Conservation (phyloP, 2,797 vertebrate species). For the Clarias pachynema region DNA sequence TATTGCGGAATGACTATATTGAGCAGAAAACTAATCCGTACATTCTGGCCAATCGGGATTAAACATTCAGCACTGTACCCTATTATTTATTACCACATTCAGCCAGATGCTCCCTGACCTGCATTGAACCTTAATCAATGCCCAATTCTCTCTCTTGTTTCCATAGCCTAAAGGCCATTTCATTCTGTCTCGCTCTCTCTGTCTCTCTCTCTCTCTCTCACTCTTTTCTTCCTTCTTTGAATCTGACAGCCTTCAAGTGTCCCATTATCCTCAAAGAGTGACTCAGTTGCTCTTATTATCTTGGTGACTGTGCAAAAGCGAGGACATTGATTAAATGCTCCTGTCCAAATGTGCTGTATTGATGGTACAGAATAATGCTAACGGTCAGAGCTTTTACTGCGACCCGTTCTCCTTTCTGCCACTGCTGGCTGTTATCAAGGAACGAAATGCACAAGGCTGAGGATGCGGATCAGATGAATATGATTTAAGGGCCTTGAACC, state of each 20-base stretch:
- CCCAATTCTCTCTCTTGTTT: constrained; percentile 59
- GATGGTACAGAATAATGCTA: constrained; percentile 30
- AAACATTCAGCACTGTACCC: neutral
- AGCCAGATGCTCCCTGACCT: constrained; percentile 34
- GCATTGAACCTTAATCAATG: constrained; percentile 68
- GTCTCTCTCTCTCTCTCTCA: neutral
- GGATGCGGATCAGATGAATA: constrained; percentile 33
- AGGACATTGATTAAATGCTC: constrained; percentile 33
- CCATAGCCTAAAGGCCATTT: constrained; percentile 23
- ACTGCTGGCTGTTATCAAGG: constrained; percentile 27
- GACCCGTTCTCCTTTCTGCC: constrained; percentile 29
- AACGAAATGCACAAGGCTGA: constrained; percentile 10
- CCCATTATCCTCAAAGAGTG: constrained; percentile 28
- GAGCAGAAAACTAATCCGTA: constrained; percentile 12
- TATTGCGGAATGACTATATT: neutral
- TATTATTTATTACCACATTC: constrained; percentile 24
- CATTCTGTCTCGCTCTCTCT: neutral
- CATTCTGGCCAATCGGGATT: neutral
- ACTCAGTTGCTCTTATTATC: constrained; percentile 35
- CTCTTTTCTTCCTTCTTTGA: neutral
- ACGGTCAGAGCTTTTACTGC: constrained; percentile 32
- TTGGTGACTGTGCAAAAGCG: constrained; percentile 20
- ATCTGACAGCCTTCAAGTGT: constrained; percentile 34
- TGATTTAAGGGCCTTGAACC: constrained; percentile 36
- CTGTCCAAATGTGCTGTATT: constrained; percentile 21